Conservation (phyloP, 2,113 vertebrate species). For the Microtus ochrogaster region DNA sequence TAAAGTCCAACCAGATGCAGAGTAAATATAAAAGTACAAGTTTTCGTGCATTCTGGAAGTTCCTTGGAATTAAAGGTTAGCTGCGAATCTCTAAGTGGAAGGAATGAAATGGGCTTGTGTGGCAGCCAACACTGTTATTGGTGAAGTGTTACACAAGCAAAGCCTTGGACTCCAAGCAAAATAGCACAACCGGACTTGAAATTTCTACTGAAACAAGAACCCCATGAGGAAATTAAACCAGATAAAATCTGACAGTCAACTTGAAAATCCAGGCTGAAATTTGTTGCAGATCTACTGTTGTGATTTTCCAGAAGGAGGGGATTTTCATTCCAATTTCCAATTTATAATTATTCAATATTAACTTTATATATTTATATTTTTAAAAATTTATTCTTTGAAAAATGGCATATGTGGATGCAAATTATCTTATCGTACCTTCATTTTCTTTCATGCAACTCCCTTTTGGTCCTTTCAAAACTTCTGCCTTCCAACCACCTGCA, state of each 20-base stretch:
- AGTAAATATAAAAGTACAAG: neutral
- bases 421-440: no score
- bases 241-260: neutral
- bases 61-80: neutral
- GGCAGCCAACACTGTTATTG: neutral
- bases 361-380: neutral
- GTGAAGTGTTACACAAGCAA: neutral
- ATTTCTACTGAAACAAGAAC: neutral
- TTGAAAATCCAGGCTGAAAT: neutral
- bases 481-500: neutral
- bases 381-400: neutral
- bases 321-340: neutral
- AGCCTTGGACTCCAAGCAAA: neutral
- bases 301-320: neutral
- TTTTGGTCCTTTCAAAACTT: no score
- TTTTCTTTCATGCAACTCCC: neutral
- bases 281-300: neutral
- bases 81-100: neutral
- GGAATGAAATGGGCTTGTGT: neutral
- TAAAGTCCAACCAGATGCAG: conserved; percentile 11
- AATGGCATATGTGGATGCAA: neutral
- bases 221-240: neutral
- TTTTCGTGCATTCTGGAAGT: neutral
- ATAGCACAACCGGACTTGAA: neutral
- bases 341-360: neutral